These are phyloP conservation scores for Corythaeola cristata DNA, from an alignment of 2,113 vertebrate species.

Conservation along the genomic window DNA sequence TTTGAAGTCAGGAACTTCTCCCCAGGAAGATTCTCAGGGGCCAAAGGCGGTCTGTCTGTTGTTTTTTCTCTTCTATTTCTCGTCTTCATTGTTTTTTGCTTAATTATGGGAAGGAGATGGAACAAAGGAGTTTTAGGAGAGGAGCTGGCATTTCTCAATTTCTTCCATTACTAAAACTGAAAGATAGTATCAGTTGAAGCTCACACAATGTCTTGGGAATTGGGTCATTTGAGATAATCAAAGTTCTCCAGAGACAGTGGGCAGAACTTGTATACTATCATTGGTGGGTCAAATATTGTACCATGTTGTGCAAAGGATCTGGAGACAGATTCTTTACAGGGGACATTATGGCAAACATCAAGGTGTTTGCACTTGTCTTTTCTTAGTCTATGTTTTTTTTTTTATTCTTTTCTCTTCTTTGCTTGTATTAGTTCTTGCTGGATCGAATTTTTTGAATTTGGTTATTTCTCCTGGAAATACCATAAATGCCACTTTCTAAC, in stretches of 20 bases:
- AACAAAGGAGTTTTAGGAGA: background rate
- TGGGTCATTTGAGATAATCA: background rate
- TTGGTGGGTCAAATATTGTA: background rate
- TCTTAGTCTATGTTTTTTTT: background rate
- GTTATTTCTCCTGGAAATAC: background rate
- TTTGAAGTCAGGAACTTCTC: background rate
- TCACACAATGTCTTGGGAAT: background rate
- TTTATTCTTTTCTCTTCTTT: background rate
- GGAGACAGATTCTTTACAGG: background rate
- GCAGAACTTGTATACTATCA: background rate
- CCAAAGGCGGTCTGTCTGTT: background rate
- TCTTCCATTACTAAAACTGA: background rate
- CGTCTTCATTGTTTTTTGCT: background rate
- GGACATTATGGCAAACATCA: background rate
- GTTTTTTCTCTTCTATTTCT: background rate
- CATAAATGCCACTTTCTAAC: background rate
- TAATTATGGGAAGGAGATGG: background rate
- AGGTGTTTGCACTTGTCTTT: background rate
- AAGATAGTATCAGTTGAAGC: background rate
- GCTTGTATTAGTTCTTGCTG: background rate
- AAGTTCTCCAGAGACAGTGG: background rate
- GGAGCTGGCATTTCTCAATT: background rate
- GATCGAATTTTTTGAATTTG: background rate
- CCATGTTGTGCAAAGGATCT: background rate
- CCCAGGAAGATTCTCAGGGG: fast-evolving